Evolutionary conservation across 2,888 invertebrate species (phyloP), one percentile per base, ranked within the genome.

Genomic region (Pollenia griseotomentosa): DNA sequence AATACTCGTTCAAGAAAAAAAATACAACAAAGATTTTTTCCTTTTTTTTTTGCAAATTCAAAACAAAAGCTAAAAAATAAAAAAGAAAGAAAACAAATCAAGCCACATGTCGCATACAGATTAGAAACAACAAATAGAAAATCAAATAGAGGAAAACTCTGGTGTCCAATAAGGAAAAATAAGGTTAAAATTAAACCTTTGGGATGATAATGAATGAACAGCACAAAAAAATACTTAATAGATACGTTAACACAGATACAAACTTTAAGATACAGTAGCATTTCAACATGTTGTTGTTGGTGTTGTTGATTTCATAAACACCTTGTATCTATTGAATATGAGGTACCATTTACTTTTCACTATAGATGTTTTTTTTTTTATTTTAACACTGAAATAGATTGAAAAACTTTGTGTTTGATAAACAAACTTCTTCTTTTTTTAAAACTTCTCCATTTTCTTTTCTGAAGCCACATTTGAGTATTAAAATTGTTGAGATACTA

Each of bases 31-130:
- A 33, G 9, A 40, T 16, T 33, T 0, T 42, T 9, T n/a, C 12
- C 51, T 66, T 48, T 74, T 70, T 65, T 19, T 57, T 61, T 83
- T 70, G 48, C 68, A 70, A 85, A 71, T 33, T 77, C n/a, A 55
- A 19, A 51, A 80, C n/a, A 61, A 19, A 51, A 70, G 2, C 33
- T 33, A 33, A 46, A 55, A 71, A 48, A 65, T 19, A 74, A 8
- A 19, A 53, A 19, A 57, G 78, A 10, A 48, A 71, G 68, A 51
- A 57, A 59, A 1, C 48, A 87, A 88, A 80, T 75, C 70, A 86
- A 88, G 73, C 75, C 83, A 88, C 88, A 84, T 83, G 83, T 78
- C 88, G 90, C 89, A 90, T 90, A 89, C 90, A 86, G 89, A 90
- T 90, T 89, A 89, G 89, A 19, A 75, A 44, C 71, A 51, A 44